These are phyloP conservation scores for Masnerella sp. DNA, from an alignment of 2,888 invertebrate genomes.

Conservation along the genomic window DNA sequence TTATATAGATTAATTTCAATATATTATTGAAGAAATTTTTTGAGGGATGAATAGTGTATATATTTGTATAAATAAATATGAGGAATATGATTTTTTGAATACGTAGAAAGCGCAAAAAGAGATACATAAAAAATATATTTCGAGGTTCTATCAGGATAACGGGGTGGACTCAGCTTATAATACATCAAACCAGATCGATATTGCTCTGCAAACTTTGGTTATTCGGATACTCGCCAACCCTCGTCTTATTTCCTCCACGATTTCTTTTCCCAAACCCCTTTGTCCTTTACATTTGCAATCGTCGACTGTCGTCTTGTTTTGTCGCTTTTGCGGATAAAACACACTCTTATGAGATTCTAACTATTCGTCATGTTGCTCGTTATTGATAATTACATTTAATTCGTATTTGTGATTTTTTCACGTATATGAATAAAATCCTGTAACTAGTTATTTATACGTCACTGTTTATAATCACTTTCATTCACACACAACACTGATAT, in stretches of 20 bases:
- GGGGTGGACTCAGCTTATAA: constrained; percentile 75
- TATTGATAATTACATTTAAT: no score
- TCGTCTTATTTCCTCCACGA: constrained; percentile 59
- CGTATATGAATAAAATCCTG: no score
- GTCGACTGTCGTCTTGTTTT: constrained; percentile 48
- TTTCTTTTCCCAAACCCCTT: constrained; percentile 63
- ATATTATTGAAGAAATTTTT: no score
- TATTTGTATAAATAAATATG: no score
- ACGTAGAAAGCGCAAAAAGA: constrained; percentile 63
- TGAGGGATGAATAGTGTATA: no score
- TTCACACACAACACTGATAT: no score
- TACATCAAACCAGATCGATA: constrained; percentile 77
- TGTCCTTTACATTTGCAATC: constrained; percentile 60
- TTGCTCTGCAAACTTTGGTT: constrained; percentile 73
- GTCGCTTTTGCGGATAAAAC: constrained; percentile 20
- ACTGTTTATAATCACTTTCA: no score
- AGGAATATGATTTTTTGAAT: constrained; percentile 64
- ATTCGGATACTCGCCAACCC: constrained; percentile 70
- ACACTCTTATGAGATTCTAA: no score
- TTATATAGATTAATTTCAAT: no score
- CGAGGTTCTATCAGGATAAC: constrained; percentile 68
- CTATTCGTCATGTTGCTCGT: no score
- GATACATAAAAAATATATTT: constrained; percentile 76
- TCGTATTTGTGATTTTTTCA: no score
- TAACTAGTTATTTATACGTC: no score